Percentiles rank a stretch among this genome's conserved stretches.
phyloP scores from a whole-genome alignment of 1,140 invertebrate species.

The Limonius californicus region DNA sequence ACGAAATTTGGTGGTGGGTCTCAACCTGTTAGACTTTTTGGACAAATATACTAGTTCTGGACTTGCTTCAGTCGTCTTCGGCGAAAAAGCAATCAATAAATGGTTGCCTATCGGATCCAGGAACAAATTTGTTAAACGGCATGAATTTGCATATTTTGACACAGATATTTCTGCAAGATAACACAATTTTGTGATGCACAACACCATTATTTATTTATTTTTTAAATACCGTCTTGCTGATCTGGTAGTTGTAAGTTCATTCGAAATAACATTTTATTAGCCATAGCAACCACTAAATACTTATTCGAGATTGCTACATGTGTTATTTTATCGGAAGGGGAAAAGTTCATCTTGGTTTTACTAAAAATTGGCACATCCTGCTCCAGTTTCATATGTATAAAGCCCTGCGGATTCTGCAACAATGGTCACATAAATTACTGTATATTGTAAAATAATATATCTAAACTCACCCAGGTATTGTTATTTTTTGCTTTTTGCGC shows the following conservation, averaged over 20 bases:
- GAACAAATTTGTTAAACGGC: conserved; percentile 70
- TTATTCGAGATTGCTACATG: conserved; percentile 80
- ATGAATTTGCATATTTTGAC: conserved; percentile 57
- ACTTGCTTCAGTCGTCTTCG: conserved; percentile 58
- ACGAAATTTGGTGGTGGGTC: conserved; percentile 55
- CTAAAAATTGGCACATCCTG: conserved; percentile 74
- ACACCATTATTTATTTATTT: no score
- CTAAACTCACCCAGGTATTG: conserved; percentile 24
- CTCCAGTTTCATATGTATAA: conserved; percentile 64
- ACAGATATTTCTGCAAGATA: conserved; percentile 59
- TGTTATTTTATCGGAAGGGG: conserved; percentile 70
- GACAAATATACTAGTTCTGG: conserved; percentile 79
- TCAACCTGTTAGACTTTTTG: conserved; percentile 50
- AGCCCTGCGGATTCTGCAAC: conserved; percentile 54
- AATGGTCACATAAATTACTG: conserved; percentile 17
- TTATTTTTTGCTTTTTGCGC: conserved; percentile 32
- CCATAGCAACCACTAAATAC: conserved; percentile 78
- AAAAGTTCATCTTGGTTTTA: conserved; percentile 74
- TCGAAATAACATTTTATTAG: conserved; percentile 70
- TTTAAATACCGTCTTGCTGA: conserved; percentile 69
- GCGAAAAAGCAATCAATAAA: conserved; percentile 69
- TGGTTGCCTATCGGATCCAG: conserved; percentile 85
- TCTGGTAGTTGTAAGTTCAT: conserved; percentile 79
- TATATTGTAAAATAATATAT: no score
- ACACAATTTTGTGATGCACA: no score